Percentiles rank a stretch among this genome's conserved stretches.
phyloP scores from a whole-genome alignment of 2,888 invertebrate genomes.

The Ellobium chinense region DNA sequence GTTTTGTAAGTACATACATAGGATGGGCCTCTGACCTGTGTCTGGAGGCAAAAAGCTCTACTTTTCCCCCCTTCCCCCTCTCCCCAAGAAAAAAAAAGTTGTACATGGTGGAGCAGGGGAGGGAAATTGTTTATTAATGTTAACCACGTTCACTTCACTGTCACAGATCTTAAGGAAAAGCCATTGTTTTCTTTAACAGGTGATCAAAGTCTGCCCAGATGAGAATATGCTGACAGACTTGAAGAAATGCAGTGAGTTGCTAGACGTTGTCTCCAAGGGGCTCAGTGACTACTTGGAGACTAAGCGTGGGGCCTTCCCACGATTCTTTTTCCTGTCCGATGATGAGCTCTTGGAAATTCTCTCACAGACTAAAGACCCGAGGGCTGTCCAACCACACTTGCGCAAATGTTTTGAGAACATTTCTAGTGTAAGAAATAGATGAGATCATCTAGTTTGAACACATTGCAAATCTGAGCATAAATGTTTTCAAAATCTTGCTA shows the following conservation, averaged over 20 bases:
- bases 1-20: too few relatives aligned
- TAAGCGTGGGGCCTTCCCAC: conserved; percentile 81
- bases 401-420: conserved; percentile 91
- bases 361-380: conserved; percentile 80
- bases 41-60: too few relatives aligned
- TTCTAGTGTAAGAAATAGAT: conserved; percentile 81
- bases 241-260: conserved; percentile 84
- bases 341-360: conserved; percentile 79
- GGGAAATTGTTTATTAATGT: too few relatives aligned
- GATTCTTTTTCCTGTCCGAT: conserved; percentile 80
- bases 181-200: conserved; percentile 63
- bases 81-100: too few relatives aligned
- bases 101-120: too few relatives aligned
- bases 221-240: conserved; percentile 84
- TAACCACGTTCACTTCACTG: too few relatives aligned
- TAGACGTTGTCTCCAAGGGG: conserved; percentile 80
- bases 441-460: neutral
- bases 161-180: too few relatives aligned
- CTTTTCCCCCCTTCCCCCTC: too few relatives aligned
- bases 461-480: neutral
- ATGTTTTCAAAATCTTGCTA: neutral
- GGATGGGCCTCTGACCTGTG: too few relatives aligned
- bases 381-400: conserved; percentile 83
- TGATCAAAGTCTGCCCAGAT: conserved; percentile 79
- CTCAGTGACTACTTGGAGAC: conserved; percentile 80